Evolutionary conservation across 2,888 invertebrate genomes (phyloP).

Genomic region (Didymodactylos carnosus): DNA sequence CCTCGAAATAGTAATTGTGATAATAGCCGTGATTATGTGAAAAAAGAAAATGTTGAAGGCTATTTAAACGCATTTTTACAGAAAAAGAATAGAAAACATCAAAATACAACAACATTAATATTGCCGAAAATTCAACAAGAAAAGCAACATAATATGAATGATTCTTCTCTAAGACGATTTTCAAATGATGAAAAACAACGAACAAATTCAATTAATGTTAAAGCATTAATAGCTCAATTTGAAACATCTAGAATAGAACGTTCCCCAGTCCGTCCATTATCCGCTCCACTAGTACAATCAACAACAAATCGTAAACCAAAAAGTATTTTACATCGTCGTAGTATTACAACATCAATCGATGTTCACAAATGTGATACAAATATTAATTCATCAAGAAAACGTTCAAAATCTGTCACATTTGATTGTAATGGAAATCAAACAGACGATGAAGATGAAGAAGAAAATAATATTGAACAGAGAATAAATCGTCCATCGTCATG

Average conservation of each 20-base stretch:
- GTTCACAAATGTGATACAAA: too few relatives aligned
- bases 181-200: too few relatives aligned
- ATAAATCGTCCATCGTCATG: too few relatives aligned
- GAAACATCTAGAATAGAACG: not conserved
- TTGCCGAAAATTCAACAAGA: too few relatives aligned
- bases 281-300: not conserved
- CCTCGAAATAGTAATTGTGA: not conserved
- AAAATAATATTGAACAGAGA: too few relatives aligned
- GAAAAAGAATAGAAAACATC: not conserved
- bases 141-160: too few relatives aligned
- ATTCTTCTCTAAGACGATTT: too few relatives aligned
- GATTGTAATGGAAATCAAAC: not conserved
- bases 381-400: not conserved
- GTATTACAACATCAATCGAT: not conserved
- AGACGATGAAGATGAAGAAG: not conserved
- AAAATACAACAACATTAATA: too few relatives aligned
- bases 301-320: not conserved
- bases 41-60: too few relatives aligned
- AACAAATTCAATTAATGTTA: not conserved
- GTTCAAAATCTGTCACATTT: not conserved
- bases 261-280: not conserved
- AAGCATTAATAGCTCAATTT: not conserved
- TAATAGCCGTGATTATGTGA: too few relatives aligned
- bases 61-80: not conserved
- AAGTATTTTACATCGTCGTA: not conserved